Evolutionary conservation across 2,113 vertebrate genomes (phyloP).

Genomic region (Heterotilapia buettikoferi): DNA sequence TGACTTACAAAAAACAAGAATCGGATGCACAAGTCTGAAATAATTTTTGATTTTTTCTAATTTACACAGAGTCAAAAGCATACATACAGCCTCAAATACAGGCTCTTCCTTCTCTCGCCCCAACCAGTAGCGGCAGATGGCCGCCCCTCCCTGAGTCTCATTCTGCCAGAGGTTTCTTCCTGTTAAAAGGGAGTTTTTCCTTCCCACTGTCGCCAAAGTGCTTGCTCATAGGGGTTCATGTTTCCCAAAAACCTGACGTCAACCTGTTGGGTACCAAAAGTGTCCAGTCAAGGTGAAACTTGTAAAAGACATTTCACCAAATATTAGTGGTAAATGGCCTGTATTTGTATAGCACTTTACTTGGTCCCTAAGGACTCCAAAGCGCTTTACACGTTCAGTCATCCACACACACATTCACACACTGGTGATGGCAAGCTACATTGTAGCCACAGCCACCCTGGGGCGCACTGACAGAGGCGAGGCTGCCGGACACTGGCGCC

Average conservation of each 20-base stretch:
- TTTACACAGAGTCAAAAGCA: background rate
- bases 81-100: background rate
- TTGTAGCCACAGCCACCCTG: background rate
- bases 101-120: background rate
- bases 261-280: background rate
- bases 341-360: too few relatives aligned
- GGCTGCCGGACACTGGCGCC: background rate
- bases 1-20: background rate
- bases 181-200: background rate
- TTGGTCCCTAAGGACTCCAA: too few relatives aligned
- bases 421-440: background rate
- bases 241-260: background rate
- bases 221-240: background rate
- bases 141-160: background rate
- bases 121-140: background rate
- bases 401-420: too few relatives aligned
- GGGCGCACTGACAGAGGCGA: background rate
- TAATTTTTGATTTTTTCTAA: background rate
- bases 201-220: background rate
- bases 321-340: too few relatives aligned
- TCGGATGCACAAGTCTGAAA: background rate
- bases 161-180: background rate
- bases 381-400: too few relatives aligned
- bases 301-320: too few relatives aligned
- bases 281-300: background rate